These are phyloP conservation scores for Urophycis tenuis DNA, from an alignment of 2,797 vertebrate genomes.

Conservation along the genomic window DNA sequence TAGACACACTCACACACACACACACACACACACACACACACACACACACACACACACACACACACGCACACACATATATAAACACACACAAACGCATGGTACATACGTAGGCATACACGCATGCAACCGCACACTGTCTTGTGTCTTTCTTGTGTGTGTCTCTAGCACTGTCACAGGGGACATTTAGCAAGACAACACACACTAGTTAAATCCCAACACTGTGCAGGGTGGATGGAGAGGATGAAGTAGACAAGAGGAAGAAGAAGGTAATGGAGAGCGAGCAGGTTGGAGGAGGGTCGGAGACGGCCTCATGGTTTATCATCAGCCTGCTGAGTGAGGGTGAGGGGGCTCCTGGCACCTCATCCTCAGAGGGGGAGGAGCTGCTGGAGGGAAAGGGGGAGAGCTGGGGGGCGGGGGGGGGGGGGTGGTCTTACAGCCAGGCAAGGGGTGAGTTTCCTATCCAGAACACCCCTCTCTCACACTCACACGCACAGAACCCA, in stretches of 20 bases:
- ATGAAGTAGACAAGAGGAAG: slow-evolving; percentile 26
- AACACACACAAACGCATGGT: not conserved
- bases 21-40: not conserved
- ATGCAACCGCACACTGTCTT: not conserved
- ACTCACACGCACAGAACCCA: not conserved
- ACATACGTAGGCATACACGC: not conserved
- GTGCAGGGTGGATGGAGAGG: not conserved
- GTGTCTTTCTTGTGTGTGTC: not conserved
- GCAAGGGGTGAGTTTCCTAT: slow-evolving; percentile 44
- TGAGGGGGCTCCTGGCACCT: slow-evolving; percentile 50
- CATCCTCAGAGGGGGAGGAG: slow-evolving; percentile 43
- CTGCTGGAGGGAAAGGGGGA: slow-evolving; percentile 19
- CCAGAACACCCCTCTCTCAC: slow-evolving; percentile 16
- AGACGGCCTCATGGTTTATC: slow-evolving; percentile 45
- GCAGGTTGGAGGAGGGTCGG: slow-evolving; percentile 29
- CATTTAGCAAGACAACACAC: slow-evolving; percentile 14
- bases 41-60: not conserved
- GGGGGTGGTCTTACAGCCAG: slow-evolving; percentile 11
- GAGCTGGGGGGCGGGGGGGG: slow-evolving; percentile 26
- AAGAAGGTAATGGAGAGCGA: slow-evolving; percentile 1
- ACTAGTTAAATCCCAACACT: not conserved
- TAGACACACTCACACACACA: not conserved
- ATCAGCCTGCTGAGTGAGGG: slow-evolving; percentile 43
- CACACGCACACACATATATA: not conserved
- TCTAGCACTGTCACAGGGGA: not conserved